These are phyloP conservation scores for Lottia scabra DNA, from an alignment of 2,888 invertebrate species.

Conservation along the genomic window DNA sequence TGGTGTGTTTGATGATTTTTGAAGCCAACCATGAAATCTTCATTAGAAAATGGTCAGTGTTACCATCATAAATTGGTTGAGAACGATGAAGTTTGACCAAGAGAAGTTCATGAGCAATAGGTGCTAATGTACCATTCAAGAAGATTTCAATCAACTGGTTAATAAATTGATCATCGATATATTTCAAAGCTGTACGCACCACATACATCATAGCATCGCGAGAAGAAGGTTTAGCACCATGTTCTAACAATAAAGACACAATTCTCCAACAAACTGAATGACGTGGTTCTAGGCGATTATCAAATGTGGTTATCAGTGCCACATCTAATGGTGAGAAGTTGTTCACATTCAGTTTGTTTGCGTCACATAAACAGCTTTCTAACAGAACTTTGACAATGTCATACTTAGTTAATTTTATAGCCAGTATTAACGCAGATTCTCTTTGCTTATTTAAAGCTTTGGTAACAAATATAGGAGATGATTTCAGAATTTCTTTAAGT, in stretches of 20 bases:
- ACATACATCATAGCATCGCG: constrained; percentile 59
- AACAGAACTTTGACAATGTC: constrained; percentile 49
- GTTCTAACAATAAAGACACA: constrained; percentile 45
- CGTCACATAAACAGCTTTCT: constrained; percentile 37
- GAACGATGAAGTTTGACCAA: constrained; percentile 51
- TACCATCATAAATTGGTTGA: constrained; percentile 52
- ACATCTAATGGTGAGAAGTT: constrained; percentile 52
- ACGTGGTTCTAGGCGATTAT: constrained; percentile 50
- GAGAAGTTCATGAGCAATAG: constrained; percentile 45
- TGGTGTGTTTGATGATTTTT: constrained; percentile 43
- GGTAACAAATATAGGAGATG: constrained; percentile 44
- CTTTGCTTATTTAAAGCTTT: constrained; percentile 49
- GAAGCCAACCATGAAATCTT: constrained; percentile 46
- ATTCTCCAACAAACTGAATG: constrained; percentile 55
- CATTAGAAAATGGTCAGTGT: constrained; percentile 47
- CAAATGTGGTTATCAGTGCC: constrained; percentile 54
- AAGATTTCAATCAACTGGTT: constrained; percentile 42
- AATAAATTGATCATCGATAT: constrained; percentile 47
- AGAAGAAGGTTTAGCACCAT: constrained; percentile 49
- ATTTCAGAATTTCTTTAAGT: constrained; percentile 28
- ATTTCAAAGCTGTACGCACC: constrained; percentile 53
- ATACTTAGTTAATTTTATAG: constrained; percentile 47
- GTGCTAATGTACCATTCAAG: constrained; percentile 41
- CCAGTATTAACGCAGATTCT: constrained; percentile 52
- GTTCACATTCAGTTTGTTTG: constrained; percentile 46